phyloP scores from a whole-genome alignment of 2,888 invertebrate species.

The Nasonia oneida region DNA sequence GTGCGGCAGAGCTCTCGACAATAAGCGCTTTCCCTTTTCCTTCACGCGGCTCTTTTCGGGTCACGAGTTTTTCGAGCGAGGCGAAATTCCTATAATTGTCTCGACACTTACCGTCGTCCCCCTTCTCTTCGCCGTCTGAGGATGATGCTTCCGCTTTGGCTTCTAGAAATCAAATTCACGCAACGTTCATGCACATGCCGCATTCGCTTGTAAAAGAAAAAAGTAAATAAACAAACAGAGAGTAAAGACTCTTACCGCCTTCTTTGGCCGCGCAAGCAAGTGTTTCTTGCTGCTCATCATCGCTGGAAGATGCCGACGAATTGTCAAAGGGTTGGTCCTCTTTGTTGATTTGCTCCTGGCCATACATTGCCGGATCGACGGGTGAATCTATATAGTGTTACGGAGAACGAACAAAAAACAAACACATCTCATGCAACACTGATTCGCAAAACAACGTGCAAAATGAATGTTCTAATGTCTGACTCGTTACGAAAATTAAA shows the following conservation, averaged over 20 bases:
- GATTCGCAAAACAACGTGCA: conserved; percentile 29
- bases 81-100: conserved; percentile 12
- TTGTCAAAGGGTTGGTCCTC: conserved; percentile 71
- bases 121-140: conserved; percentile 76
- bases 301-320: conserved; percentile 78
- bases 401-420: conserved; percentile 3
- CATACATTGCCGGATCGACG: conserved; percentile 84
- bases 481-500: conserved; percentile 10
- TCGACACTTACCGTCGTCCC: conserved; percentile 69
- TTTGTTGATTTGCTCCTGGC: conserved; percentile 69
- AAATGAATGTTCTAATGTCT: not conserved
- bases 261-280: conserved; percentile 79
- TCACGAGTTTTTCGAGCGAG: conserved; percentile 1
- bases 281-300: conserved; percentile 76
- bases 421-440: conserved; percentile 47
- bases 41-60: conserved; percentile 46
- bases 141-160: conserved; percentile 76
- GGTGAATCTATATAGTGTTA: conserved; percentile 58
- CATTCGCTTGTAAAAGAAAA: conserved; percentile 63
- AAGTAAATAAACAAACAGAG: conserved; percentile 11
- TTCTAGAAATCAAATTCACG: conserved; percentile 71
- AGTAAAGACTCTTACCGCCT: conserved; percentile 80
- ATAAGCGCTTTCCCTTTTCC: conserved; percentile 30
- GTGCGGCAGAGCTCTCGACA: conserved; percentile 22
- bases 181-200: conserved; percentile 69